Evolutionary conservation across 2,113 vertebrate species (phyloP).

Genomic region (Actinemys pallida): DNA sequence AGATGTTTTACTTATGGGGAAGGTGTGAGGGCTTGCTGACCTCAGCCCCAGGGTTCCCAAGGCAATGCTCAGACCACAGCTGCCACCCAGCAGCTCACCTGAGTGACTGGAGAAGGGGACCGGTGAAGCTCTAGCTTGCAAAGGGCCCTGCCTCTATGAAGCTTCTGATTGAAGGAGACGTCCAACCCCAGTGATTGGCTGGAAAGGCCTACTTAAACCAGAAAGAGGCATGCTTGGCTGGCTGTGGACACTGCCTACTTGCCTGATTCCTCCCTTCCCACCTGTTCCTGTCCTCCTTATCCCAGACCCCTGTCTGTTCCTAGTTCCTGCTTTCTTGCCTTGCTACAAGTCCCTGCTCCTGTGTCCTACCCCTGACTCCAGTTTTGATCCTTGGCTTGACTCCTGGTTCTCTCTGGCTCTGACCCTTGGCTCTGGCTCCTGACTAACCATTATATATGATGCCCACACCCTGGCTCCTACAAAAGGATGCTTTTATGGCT

Average conservation of each 20-base stretch:
- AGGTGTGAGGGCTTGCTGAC: neutral
- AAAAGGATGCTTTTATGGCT: neutral
- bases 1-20: accelerated
- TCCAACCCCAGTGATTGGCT: neutral
- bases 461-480: neutral
- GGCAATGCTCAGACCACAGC: neutral
- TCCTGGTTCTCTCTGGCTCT: neutral
- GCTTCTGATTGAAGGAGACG: neutral
- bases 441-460: neutral
- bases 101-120: neutral
- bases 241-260: neutral
- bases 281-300: neutral
- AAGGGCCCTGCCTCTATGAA: neutral
- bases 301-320: neutral
- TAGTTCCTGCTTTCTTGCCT: neutral
- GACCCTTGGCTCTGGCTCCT: neutral
- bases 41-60: neutral
- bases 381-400: neutral
- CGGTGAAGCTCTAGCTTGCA: neutral
- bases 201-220: neutral
- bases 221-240: neutral
- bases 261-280: neutral
- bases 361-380: neutral
- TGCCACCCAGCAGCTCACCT: neutral
- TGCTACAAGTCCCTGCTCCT: neutral